These are phyloP conservation scores for Penaeus japonicus DNA, from an alignment of 1,140 invertebrate species.

Conservation along the genomic window DNA sequence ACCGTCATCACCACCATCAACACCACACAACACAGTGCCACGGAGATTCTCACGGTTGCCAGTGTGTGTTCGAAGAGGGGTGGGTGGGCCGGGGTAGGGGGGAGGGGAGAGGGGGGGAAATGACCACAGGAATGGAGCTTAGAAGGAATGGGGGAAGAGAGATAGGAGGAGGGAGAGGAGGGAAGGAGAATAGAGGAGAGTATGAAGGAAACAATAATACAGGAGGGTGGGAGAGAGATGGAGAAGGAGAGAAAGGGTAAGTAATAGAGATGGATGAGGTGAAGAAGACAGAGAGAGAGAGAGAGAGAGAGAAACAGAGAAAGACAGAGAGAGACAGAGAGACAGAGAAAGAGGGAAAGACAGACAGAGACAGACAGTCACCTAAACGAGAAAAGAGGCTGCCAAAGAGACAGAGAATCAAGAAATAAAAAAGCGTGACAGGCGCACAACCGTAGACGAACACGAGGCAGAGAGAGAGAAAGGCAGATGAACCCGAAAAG, in stretches of 20 bases:
- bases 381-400: not conserved
- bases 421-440: not conserved
- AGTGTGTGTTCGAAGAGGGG: too few relatives aligned
- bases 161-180: not conserved
- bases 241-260: not conserved
- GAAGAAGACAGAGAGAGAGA: not conserved
- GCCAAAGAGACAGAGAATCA: not conserved
- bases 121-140: too few relatives aligned
- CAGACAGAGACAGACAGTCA: not conserved
- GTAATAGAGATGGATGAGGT: not conserved
- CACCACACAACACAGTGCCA: too few relatives aligned
- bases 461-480: too few relatives aligned
- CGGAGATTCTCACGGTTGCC: too few relatives aligned
- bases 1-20: too few relatives aligned
- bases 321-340: not conserved
- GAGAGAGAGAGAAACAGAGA: slow-evolving; percentile 13
- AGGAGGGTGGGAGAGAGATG: not conserved
- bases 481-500: not conserved
- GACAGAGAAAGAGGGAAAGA: not conserved
- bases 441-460: too few relatives aligned
- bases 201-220: not conserved
- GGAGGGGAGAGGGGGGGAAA: too few relatives aligned
- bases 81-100: too few relatives aligned
- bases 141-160: too few relatives aligned
- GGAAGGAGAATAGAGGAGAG: not conserved